Base-by-base conservation (phyloP, 1,140 invertebrate species). In the Drosophila pseudoobscura region DNA sequence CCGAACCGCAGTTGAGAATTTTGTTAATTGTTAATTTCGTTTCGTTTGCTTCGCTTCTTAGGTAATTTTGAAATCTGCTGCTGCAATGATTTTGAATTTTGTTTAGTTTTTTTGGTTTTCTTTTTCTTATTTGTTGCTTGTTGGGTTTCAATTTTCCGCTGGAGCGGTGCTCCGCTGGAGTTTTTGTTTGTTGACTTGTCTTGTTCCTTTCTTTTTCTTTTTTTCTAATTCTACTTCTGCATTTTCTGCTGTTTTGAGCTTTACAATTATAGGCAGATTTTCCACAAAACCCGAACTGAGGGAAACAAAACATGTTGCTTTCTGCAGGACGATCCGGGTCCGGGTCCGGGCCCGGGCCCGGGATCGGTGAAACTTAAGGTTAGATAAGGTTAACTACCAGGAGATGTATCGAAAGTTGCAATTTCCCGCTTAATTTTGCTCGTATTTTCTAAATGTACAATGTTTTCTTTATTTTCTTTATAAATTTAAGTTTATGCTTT, bases 211-310 rank as follows among this genome's bases (percentile, higher is more conserved):
- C 49, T 50, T 63, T 41, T 47, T 49, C 62, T 71, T 63, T 71
- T 63, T 26, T 46, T 64, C 43, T 68, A 56, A 50, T 41, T 41
- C 15, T 66, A 20, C 22, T 55, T 11, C 17, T 20, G 52, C 56
- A 35, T 26, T 31, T 4, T 57, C 41, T 62, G 60, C 60, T 26
- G 45, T 53, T 46, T 53, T 44, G 50, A 47, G 56, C 47, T 74
- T 43, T 73, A 71, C 93, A 94, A 94, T 94, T 92, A 93, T 94
- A 94, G 93, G 94, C 94, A 94, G 94, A 94, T 94, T 94, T 94
- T 94, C 92, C 93, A 92, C 91, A 91, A 90, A 92, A 92, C 93
- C 92, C 94, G 93, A 94, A 93, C 93, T 78, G 46, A 72, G 47
- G 54, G 39, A 56, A 62, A 69, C 59, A 9, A 74, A 78, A 78